Evolutionary conservation across 2,113 vertebrate species (phyloP).

Genomic region (Hippocampus mohnikei): DNA sequence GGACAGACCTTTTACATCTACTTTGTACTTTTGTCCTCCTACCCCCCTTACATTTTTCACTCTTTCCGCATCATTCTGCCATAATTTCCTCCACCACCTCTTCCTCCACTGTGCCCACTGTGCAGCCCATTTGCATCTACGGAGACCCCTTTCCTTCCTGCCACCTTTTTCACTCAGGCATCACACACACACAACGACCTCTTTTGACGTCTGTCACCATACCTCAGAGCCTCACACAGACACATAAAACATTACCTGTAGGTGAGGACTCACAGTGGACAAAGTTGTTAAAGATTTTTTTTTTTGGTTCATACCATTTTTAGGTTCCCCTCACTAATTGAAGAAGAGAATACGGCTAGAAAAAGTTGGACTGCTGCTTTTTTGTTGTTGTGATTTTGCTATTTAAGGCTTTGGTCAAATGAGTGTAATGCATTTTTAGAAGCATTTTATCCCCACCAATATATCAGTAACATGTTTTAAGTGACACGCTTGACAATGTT

Average conservation of each 20-base stretch:
- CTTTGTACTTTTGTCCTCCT: not conserved
- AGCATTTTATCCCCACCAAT: constrained; percentile 61
- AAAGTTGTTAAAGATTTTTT: not conserved
- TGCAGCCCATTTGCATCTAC: not conserved
- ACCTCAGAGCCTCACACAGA: constrained; percentile 47
- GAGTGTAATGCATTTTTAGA: constrained; percentile 68
- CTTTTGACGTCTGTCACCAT: constrained; percentile 53
- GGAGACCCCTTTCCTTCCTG: not conserved
- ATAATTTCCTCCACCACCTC: too few relatives aligned
- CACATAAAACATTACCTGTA: not conserved
- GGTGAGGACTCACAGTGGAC: constrained; percentile 1
- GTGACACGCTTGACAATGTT: constrained; percentile 49
- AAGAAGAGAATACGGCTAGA: constrained; percentile 44
- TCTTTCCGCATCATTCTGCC: too few relatives aligned
- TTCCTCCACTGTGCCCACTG: too few relatives aligned
- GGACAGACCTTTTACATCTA: not conserved
- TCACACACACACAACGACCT: constrained; percentile 67
- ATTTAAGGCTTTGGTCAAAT: constrained; percentile 65
- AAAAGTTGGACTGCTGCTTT: constrained; percentile 57
- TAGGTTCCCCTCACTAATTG: constrained; percentile 36
- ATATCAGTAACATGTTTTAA: constrained; percentile 57
- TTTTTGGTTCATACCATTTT: constrained; percentile 4
- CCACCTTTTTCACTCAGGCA: constrained; percentile 59
- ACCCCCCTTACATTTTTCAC: constrained; percentile 7
- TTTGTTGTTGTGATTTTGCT: constrained; percentile 54